Base-by-base conservation (phyloP, 2,888 invertebrate genomes). In the Lepidochrysops patricia region DNA sequence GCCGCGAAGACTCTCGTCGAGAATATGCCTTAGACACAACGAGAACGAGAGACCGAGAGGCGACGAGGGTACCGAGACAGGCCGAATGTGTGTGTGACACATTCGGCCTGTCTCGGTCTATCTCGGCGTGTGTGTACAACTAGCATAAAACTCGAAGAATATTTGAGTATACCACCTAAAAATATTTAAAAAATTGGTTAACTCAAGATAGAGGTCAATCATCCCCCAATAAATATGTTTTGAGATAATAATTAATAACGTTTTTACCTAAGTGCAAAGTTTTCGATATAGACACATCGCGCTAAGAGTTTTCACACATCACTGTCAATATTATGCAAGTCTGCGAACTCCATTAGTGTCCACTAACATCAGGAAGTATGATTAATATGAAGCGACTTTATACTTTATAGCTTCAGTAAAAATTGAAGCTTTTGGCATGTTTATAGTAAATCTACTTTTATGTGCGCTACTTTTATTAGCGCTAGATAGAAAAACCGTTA, bases 291-390 rank as follows among this genome's bases (percentile, higher is more conserved):
- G 19, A 19, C 43, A 43, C 43, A 43, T 43, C 43, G 19, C 43
- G 43, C 43, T 43, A 43, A 43, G 19, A 43, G 43, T 19, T 43
- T 43, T 43, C 43, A 43, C 43, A 43, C 43, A 43, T 43, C 43
- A 43, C 7, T 43, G 43, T 43, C 19, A 43, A 43, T 43, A 43
- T 43, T 43, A 43, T 43, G 43, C 43, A 50, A 50, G 50, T 50
- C 13, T 15, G 4, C 13, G 6, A 50, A 50, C 50, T 50, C 50
- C 26, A 50, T 50, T 50, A 50, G 43, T 57, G 57, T 58, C 57
- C 60, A 60, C 19, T 23, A 9, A 19, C 19, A 43, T 43, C 43
- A 43, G 43, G 19, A 23, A 43, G 4, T 43, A 15, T 43, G 43
- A 43, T 43, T 19, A 43, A 43, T 43, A 43, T 43, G 19, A 43